Conservation (phyloP, 2,113 vertebrate genomes). For the Calidris pygmaea region DNA sequence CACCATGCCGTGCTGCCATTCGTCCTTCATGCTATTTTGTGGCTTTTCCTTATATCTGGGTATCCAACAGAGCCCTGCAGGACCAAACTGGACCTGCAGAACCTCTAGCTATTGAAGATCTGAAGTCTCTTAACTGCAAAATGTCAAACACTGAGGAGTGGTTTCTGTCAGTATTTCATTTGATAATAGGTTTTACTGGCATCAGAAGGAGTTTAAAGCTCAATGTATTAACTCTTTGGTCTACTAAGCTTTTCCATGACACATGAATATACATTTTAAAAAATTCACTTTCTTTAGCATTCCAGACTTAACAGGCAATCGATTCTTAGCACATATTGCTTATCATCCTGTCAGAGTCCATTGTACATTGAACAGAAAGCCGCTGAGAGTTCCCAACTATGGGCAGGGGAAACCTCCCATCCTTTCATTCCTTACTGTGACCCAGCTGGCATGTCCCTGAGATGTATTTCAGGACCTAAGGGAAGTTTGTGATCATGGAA, state of each 20-base stretch:
- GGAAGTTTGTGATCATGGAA: background rate
- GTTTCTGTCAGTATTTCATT: background rate
- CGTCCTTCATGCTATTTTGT: background rate
- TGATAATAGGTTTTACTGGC: background rate
- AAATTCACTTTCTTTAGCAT: background rate
- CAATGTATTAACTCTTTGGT: background rate
- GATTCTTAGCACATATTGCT: background rate
- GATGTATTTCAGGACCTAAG: background rate
- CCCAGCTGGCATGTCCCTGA: background rate
- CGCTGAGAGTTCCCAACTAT: background rate
- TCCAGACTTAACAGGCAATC: background rate
- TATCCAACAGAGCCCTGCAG: background rate
- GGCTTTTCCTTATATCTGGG: background rate
- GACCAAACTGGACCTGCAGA: background rate
- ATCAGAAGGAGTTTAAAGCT: background rate
- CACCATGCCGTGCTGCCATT: background rate
- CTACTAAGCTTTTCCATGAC: background rate
- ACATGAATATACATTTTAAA: background rate
- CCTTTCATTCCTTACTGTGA: background rate
- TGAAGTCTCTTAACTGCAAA: background rate
- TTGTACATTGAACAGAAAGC: background rate
- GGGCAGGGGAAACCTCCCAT: background rate
- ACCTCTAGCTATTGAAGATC: background rate
- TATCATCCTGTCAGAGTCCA: background rate
- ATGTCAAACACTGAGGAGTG: background rate